These are phyloP conservation scores for Pachycephus smyrnensis DNA, from an alignment of 2,888 invertebrate species.

Conservation along the genomic window DNA sequence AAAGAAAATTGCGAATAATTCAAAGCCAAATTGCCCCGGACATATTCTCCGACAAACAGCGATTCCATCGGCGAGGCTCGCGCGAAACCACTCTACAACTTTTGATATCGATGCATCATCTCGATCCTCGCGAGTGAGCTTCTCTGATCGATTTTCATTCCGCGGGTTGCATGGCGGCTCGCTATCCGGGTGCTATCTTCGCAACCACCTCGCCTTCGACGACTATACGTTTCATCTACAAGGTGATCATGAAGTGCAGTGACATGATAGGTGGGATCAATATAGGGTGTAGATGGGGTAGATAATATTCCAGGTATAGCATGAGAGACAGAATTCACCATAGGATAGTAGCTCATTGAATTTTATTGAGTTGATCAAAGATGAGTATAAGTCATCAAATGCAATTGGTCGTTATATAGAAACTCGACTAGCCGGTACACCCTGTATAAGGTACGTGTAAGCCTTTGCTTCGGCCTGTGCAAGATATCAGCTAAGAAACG, in stretches of 20 bases:
- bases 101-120: conserved; percentile 67
- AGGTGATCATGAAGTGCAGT: conserved; percentile 45
- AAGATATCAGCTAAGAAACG: conserved; percentile 63
- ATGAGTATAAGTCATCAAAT: background rate
- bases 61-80: conserved; percentile 50
- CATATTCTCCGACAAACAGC: conserved; percentile 50
- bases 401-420: background rate
- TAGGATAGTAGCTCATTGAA: background rate
- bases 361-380: background rate
- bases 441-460: conserved; percentile 45
- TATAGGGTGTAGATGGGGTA: background rate
- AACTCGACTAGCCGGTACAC: conserved; percentile 33
- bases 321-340: background rate
- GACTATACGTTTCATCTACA: conserved; percentile 39
- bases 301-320: conserved; percentile 7
- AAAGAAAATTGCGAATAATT: conserved; percentile 64
- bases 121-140: conserved; percentile 57
- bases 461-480: conserved; percentile 40
- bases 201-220: conserved; percentile 49
- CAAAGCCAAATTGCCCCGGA: conserved; percentile 60
- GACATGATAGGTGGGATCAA: conserved; percentile 9
- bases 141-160: conserved; percentile 66
- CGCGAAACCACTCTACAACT: conserved; percentile 63
- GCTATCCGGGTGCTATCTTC: conserved; percentile 59
- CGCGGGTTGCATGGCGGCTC: conserved; percentile 57